Evolutionary conservation across 1,140 invertebrate species (phyloP).

Genomic region (Drosophila miranda): DNA sequence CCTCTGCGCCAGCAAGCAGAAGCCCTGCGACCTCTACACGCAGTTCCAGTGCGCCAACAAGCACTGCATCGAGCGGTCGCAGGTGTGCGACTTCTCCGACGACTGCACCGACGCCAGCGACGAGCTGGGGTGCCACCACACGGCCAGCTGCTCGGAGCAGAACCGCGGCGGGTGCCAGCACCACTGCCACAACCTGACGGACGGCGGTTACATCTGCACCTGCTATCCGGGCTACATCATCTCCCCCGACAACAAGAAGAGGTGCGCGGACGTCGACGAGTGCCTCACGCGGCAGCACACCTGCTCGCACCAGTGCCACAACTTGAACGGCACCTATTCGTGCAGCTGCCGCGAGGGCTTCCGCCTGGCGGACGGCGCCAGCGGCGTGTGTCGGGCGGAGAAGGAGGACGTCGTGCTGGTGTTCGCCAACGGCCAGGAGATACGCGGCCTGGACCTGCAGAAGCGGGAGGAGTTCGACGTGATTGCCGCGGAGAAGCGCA

Average conservation of each 20-base stretch:
- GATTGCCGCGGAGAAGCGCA: conserved; percentile 91
- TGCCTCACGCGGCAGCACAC: conserved; percentile 91
- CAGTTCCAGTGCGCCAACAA: conserved; percentile 96
- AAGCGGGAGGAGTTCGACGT: conserved; percentile 89
- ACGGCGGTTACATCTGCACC: conserved; percentile 93
- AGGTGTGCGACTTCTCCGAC: conserved; percentile 89
- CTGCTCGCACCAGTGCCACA: conserved; percentile 96
- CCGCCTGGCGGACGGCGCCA: conserved; percentile 87
- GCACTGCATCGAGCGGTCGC: conserved; percentile 91
- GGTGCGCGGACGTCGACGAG: conserved; percentile 95
- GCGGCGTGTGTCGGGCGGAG: conserved; percentile 90
- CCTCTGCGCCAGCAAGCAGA: conserved; percentile 88
- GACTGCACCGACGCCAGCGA: conserved; percentile 90
- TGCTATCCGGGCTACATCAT: conserved; percentile 94
- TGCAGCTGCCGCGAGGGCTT: conserved; percentile 95
- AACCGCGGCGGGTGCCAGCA: conserved; percentile 95
- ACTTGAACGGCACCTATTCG: conserved; percentile 95
- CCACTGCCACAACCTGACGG: conserved; percentile 92
- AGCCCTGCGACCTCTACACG: conserved; percentile 88
- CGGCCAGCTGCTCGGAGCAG: conserved; percentile 87
- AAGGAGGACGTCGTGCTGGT: conserved; percentile 86
- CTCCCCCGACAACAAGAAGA: conserved; percentile 88
- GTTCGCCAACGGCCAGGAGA: conserved; percentile 93
- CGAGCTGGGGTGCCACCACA: conserved; percentile 93
- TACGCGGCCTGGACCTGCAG: conserved; percentile 88